Evolutionary conservation across 1,140 invertebrate species (phyloP).

Genomic region (Microvelia longipes): DNA sequence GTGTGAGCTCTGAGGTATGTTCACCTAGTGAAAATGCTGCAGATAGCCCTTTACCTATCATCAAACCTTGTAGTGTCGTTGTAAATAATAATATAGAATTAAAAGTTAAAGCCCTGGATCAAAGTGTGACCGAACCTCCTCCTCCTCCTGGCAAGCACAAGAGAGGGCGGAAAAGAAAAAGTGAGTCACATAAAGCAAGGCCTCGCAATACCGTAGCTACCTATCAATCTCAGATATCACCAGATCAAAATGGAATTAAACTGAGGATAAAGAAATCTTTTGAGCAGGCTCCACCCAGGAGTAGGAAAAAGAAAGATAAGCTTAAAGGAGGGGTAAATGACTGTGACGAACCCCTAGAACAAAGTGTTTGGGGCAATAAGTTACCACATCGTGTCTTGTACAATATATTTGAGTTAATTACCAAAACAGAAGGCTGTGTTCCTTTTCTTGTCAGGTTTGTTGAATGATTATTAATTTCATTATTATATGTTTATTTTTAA

Average conservation of each 20-base stretch:
- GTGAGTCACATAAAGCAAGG: slow-evolving; percentile 3
- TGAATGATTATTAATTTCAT: slow-evolving; percentile 2
- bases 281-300: slow-evolving; percentile 18
- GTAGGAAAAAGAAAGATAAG: slow-evolving; percentile 21
- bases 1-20: slow-evolving; percentile 22
- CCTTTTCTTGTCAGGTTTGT: slow-evolving; percentile 51
- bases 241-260: slow-evolving; percentile 44
- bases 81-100: slow-evolving; percentile 5
- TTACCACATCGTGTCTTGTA: slow-evolving; percentile 48
- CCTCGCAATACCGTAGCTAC: slow-evolving; percentile 24
- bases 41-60: slow-evolving; percentile 7
- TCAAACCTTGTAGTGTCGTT: slow-evolving; percentile 5
- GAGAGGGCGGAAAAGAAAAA: slow-evolving; percentile 20
- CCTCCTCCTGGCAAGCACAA: slow-evolving; percentile 10
- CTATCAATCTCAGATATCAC: slow-evolving; percentile 40
- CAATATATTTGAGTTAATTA: slow-evolving; percentile 51
- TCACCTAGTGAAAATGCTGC: slow-evolving; percentile 20
- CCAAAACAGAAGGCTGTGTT: slow-evolving; percentile 47
- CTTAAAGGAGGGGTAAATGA: slow-evolving; percentile 11
- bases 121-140: background rate
- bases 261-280: slow-evolving; percentile 43
- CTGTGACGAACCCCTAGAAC: slow-evolving; percentile 32
- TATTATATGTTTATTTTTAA: too few relatives aligned
- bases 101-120: too few relatives aligned
- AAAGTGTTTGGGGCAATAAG: slow-evolving; percentile 39